These are phyloP conservation scores for Bombus cullumanus DNA, from an alignment of 1,140 invertebrate species.

Conservation along the genomic window DNA sequence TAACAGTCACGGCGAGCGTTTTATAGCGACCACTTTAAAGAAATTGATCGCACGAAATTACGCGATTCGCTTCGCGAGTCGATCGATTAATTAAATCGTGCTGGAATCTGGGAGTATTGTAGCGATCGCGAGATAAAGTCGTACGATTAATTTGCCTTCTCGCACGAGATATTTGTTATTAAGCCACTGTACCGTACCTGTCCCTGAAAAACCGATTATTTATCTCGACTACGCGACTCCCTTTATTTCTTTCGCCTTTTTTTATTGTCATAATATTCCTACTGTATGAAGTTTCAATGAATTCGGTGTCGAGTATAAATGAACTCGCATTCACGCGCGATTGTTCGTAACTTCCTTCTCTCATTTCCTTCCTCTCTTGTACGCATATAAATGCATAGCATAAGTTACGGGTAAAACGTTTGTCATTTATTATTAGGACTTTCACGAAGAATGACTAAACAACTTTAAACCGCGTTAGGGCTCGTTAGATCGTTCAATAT, in stretches of 20 bases:
- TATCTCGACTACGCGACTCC: background rate
- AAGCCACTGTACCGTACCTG: background rate
- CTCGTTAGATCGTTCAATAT: conserved; percentile 5
- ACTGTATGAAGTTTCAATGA: background rate
- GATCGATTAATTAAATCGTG: conserved; percentile 52
- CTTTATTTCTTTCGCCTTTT: background rate
- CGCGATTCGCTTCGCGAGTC: conserved; percentile 47
- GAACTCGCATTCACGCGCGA: background rate
- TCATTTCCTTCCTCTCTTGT: background rate
- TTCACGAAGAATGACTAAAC: conserved; percentile 8
- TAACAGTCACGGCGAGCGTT: background rate
- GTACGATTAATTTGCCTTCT: conserved; percentile 30
- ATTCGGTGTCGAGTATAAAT: background rate
- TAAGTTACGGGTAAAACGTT: background rate
- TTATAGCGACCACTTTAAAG: conserved; percentile 8
- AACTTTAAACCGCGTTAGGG: background rate
- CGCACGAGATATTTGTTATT: conserved; percentile 31
- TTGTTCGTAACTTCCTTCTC: background rate
- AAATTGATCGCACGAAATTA: conserved; percentile 50
- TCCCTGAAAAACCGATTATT: conserved; percentile 25
- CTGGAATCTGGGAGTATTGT: conserved; percentile 42
- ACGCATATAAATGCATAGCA: background rate
- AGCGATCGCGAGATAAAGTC: conserved; percentile 42
- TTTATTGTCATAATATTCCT: background rate
- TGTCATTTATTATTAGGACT: background rate